Evolutionary conservation across 2,113 vertebrate genomes (phyloP), one percentile per base, ranked within the genome.

Genomic region (Eudorcas thomsonii): DNA sequence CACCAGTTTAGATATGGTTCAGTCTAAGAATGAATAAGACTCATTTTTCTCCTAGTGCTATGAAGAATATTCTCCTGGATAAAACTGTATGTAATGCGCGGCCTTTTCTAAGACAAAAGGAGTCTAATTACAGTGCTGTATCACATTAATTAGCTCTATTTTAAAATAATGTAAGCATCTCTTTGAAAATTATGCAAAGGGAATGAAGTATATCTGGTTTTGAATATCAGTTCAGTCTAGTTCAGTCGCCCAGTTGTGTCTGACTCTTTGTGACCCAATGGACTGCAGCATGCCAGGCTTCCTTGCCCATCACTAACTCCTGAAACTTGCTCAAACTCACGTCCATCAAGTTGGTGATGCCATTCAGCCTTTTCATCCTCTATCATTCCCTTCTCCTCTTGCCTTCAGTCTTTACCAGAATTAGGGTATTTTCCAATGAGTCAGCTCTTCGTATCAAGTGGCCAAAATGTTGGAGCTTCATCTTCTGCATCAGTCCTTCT

Each of bases 11-110:
- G 89, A 23, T 71, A 25, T 52, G 45, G 74, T 95, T 93, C 94
- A 95, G 92, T 64, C 91, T 88, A 95, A 45, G 80, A 55, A 10
- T 0, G 1, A 95, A 97, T 95, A 67, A 98, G 98, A 62, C 19
- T 21, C 64, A 97, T 98, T 95, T 95, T 93, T 85, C 88, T 97
- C n/a, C 81, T 88, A 60, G 71, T 52, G n/a, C 86, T 92, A 64
- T 92, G 98, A 97, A 96, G 86, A 95, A 89, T 25, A 39, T 89
- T 89, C 89, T 90, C 77, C 77, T 67, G 80, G 57, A 90, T 94
- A 88, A 90, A 77, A 14, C 55, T 71, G 9, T 59, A 94, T 71
- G 64, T 36, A 71, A 50, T 39, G 33, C 26, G 62, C 86, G 81
- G 59, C 88, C 57, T 91, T 91, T 88, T 83, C 95, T 97, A 67